Conservation (phyloP, 2,888 invertebrate species). For the Orthosia gracilis region DNA sequence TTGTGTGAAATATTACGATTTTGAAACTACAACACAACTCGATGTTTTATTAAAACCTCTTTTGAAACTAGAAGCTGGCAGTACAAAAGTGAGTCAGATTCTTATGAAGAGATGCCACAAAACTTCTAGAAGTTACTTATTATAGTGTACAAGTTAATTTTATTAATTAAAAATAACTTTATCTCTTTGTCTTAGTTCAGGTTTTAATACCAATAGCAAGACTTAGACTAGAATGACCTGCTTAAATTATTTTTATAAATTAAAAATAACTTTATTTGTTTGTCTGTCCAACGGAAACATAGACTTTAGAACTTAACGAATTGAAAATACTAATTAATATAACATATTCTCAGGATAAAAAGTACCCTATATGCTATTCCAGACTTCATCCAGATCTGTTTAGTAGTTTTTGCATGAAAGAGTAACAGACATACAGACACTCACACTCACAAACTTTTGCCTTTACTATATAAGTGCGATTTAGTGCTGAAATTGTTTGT, state of each 20-base stretch:
- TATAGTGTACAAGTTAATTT: background rate
- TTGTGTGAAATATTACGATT: no score
- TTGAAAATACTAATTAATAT: background rate
- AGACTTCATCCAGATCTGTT: no score
- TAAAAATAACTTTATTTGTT: background rate
- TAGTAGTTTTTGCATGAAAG: no score
- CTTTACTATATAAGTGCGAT: no score
- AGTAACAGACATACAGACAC: no score
- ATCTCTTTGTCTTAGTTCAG: background rate
- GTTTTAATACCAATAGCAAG: background rate
- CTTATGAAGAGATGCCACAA: background rate
- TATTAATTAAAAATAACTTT: constrained; percentile 14
- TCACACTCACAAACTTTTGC: no score
- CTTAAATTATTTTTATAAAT: background rate
- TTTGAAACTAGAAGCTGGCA: background rate
- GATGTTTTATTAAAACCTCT: background rate
- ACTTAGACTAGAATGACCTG: background rate
- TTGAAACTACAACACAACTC: background rate
- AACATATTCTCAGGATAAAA: no score
- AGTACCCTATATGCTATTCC: no score
- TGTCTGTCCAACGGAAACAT: background rate
- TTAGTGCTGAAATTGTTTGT: no score
- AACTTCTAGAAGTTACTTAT: background rate
- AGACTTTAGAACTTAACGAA: background rate
- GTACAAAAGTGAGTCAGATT: background rate